Percentiles rank a stretch among this genome's conserved stretches.
Conservation (phyloP, 2,888 invertebrate genomes). For the Mimumesa dahlbomi region DNA sequence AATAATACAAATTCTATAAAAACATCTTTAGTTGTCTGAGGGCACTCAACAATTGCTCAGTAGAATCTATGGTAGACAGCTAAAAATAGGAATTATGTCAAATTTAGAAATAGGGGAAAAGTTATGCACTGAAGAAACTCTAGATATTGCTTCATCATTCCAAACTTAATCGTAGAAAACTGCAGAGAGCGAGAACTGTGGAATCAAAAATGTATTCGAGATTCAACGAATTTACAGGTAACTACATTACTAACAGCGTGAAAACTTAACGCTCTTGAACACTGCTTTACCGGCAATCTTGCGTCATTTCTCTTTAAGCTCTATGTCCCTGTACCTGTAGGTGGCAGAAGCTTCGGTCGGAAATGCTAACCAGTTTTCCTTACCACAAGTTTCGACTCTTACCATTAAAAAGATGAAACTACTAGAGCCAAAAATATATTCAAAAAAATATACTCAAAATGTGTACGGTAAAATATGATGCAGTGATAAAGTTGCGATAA, state of each 20-base stretch:
- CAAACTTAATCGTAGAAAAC: neutral
- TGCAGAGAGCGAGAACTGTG: conserved; percentile 1
- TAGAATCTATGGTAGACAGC: too few relatives aligned
- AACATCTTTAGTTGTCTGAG: too few relatives aligned
- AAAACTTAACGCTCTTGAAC: neutral
- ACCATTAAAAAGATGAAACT: too few relatives aligned
- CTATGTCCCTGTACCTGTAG: neutral
- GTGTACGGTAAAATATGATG: too few relatives aligned
- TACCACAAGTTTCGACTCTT: conserved; percentile 1
- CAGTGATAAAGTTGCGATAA: too few relatives aligned
- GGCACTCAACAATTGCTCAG: too few relatives aligned
- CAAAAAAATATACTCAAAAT: too few relatives aligned
- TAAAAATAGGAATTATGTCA: too few relatives aligned
- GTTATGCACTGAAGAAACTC: too few relatives aligned
- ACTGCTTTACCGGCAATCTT: conserved; percentile 13
- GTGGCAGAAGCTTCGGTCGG: conserved; percentile 23
- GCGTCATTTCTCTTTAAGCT: neutral
- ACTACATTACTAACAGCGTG: conserved; percentile 26
- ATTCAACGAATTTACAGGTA: conserved; percentile 7
- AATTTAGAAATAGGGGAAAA: too few relatives aligned
- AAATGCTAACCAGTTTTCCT: neutral
- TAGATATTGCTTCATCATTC: conserved; percentile 1
- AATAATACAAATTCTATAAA: too few relatives aligned
- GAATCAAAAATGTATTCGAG: neutral
- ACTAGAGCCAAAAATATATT: too few relatives aligned